Base-by-base conservation (phyloP, 2,888 invertebrate species). In the Thecophora atra region DNA sequence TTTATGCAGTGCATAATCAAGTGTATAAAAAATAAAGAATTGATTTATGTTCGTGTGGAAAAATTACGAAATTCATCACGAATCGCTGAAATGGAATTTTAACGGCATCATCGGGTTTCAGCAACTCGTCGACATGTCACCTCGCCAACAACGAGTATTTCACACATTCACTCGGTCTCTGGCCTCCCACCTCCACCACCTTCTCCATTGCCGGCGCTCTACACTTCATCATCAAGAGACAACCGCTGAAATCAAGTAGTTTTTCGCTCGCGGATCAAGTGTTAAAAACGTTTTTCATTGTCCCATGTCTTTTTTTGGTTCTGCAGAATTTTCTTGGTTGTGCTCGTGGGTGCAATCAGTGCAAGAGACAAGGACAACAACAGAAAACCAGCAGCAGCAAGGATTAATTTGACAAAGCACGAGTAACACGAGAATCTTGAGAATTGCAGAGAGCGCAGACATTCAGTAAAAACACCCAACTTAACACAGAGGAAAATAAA, bases 381-480 rank as follows among this genome's bases (percentile, higher is more conserved):
- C 60, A 28, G 11, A 60, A 60, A 15, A 60, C 26, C 60, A 60
- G 7, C 2, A 37, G 37, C 60, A 24, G 60, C 60, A 60, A 58
- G 58, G 58, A 58, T 58, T 58, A 58, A 58, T 58, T 58, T 26
- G 26, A 58, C 26, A 28, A 11, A 37, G 11, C 37, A 37, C 11
- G 30, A 8, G 30, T 6, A 30, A 6, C 30, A 30, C 30, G 30
- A 6, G 30, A 47, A 47, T n/a, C 47, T 3, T n/a, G 47, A 47
- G 47, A 47, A 47, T 47, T n/a, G 17, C 47, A 47, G 17, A 17
- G 17, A n/a, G 5, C 13, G 47, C 1, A 47, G 17, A 44, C 7
- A 44, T 44, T 44, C 54, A 54, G 1, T 24, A 24, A 56, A 56
- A 44, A 21, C 21, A 73, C 72, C 71, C 77, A 75, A 69, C 75